Evolutionary conservation across 1,140 invertebrate genomes (phyloP).

Genomic region (Lucilia cuprina): DNA sequence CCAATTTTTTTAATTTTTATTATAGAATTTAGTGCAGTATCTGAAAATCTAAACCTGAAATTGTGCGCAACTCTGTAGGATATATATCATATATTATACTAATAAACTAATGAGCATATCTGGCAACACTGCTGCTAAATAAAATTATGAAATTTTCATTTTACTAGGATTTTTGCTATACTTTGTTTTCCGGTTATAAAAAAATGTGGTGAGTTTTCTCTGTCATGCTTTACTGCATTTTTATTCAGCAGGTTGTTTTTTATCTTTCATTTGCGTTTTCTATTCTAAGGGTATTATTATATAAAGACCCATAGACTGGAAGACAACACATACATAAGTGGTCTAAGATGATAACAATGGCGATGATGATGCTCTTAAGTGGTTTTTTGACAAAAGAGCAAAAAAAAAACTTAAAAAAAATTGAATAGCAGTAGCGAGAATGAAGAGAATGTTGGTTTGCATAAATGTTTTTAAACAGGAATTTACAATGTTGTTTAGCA

Average conservation of each 20-base stretch:
- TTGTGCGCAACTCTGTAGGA: too few species aligned
- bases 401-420: background rate
- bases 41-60: too few species aligned
- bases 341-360: background rate
- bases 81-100: too few species aligned
- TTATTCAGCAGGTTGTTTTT: background rate
- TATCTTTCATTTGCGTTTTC: background rate
- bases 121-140: too few species aligned
- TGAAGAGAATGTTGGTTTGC: too few species aligned
- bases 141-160: background rate
- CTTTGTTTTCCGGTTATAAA: background rate
- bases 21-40: too few species aligned
- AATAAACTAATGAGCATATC: too few species aligned
- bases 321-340: constrained; percentile 1
- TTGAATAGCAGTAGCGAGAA: too few species aligned
- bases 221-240: background rate
- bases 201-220: background rate
- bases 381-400: background rate
- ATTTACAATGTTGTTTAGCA: too few species aligned
- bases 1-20: too few species aligned
- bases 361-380: constrained; percentile 5
- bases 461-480: too few species aligned
- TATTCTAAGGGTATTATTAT: background rate
- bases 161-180: background rate
- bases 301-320: background rate